Conservation (phyloP, 2,888 invertebrate species). For the Apocheima hispidaria region DNA sequence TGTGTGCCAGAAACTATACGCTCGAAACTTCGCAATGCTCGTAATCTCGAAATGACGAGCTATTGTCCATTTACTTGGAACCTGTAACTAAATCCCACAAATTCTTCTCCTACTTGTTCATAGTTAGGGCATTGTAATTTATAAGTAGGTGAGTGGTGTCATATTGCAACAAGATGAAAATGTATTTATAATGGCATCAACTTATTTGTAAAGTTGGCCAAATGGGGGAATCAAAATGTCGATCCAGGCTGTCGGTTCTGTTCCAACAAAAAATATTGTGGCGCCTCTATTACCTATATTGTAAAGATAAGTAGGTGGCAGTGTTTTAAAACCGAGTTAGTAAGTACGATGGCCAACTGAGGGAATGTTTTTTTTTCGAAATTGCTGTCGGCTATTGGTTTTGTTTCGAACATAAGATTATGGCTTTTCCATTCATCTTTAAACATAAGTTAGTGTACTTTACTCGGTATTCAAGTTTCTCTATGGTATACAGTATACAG, state of each 20-base stretch:
- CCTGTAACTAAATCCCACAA: constrained; percentile 20
- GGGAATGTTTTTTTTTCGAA: too few relatives aligned
- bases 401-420: too few relatives aligned
- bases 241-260: background rate
- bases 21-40: constrained; percentile 9
- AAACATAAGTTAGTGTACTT: too few relatives aligned
- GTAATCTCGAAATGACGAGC: constrained; percentile 18
- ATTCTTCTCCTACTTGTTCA: constrained; percentile 33
- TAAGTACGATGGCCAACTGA: too few relatives aligned
- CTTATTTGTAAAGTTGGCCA: background rate
- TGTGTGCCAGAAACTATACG: constrained; percentile 22
- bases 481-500: too few relatives aligned
- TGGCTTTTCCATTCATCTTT: too few relatives aligned
- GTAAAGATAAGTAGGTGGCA: background rate
- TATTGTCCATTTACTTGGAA: background rate
- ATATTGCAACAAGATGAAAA: constrained; percentile 32
- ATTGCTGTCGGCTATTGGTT: too few relatives aligned
- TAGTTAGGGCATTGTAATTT: constrained; percentile 24
- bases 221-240: background rate
- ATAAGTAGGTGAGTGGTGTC: constrained; percentile 11
- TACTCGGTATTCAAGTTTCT: too few relatives aligned
- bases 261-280: background rate
- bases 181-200: background rate
- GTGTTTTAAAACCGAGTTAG: too few relatives aligned
- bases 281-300: background rate